A percentile compares a stretch with the other conserved stretches of the same genome.
These are phyloP conservation scores for Onychomys arenicola DNA, from an alignment of 2,797 vertebrate genomes.

Conservation along the genomic window DNA sequence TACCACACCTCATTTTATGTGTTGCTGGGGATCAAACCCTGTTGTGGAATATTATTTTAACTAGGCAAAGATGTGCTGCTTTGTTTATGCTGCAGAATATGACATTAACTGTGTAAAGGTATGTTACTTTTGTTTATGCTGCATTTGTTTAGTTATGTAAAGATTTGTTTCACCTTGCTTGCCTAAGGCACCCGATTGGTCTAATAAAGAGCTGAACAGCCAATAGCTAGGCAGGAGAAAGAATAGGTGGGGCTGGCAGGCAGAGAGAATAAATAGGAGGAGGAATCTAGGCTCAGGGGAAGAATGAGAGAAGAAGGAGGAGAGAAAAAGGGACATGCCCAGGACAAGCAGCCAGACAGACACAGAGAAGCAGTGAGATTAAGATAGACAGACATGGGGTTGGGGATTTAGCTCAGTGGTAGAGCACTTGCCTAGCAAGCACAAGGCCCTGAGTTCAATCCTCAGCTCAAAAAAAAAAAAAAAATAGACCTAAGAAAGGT, in stretches of 20 bases:
- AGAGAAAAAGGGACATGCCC: not conserved
- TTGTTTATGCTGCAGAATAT: not conserved
- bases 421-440: no score
- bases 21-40: not conserved
- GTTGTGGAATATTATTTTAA: not conserved
- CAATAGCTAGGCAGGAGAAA: not conserved
- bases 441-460: no score
- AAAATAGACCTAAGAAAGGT: not conserved
- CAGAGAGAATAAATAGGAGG: not conserved
- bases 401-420: no score
- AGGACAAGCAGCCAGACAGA: not conserved
- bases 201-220: not conserved
- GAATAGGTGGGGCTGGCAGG: accelerated
- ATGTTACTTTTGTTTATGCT: not conserved
- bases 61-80: not conserved
- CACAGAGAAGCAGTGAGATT: not conserved
- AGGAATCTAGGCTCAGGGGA: not conserved
- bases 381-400: not conserved
- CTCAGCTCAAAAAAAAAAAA: no score
- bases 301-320: not conserved
- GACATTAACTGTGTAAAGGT: not conserved
- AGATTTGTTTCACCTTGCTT: not conserved
- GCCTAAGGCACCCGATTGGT: not conserved
- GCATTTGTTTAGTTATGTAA: not conserved
- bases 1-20: not conserved